Conservation (phyloP, 2,888 invertebrate species). For the Pegoplata infirma region DNA sequence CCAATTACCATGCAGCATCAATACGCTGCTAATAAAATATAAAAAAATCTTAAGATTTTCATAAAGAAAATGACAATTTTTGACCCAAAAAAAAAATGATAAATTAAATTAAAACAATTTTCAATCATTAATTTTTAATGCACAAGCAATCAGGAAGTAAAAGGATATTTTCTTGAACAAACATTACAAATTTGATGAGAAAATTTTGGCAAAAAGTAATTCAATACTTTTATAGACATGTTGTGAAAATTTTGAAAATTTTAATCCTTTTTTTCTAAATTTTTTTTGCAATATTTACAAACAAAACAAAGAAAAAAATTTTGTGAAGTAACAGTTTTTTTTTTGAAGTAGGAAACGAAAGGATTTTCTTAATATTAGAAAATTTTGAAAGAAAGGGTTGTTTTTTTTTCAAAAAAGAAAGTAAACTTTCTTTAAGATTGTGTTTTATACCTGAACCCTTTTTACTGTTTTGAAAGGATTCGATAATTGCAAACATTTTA, state of each 20-base stretch:
- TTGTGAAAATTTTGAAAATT: conserved; percentile 39
- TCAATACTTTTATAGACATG: conserved; percentile 43
- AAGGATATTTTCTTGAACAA: conserved; percentile 45
- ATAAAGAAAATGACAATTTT: conserved; percentile 43
- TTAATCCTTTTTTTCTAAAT: conserved; percentile 54
- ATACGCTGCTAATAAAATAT: neutral
- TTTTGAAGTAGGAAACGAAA: conserved; percentile 15
- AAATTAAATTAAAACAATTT: conserved; percentile 32
- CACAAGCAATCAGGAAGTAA: conserved; percentile 28
- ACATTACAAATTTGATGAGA: conserved; percentile 22
- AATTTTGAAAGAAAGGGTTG: conserved; percentile 30
- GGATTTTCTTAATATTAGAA: conserved; percentile 15
- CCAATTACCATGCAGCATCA: conserved; percentile 20
- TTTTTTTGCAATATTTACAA: conserved; percentile 58
- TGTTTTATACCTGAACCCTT: conserved; percentile 16
- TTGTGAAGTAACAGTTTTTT: conserved; percentile 9
- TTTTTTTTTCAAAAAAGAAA: neutral
- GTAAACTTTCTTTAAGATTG: neutral
- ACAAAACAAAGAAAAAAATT: conserved; percentile 36
- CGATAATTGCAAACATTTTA: conserved; percentile 22
- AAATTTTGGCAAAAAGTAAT: conserved; percentile 33
- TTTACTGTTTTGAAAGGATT: conserved; percentile 13
- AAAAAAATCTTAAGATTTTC: conserved; percentile 20
- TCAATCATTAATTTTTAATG: conserved; percentile 32
- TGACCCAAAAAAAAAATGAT: conserved; percentile 25